phyloP scores from a whole-genome alignment of 2,888 invertebrate species.

The Eurois occulta region DNA sequence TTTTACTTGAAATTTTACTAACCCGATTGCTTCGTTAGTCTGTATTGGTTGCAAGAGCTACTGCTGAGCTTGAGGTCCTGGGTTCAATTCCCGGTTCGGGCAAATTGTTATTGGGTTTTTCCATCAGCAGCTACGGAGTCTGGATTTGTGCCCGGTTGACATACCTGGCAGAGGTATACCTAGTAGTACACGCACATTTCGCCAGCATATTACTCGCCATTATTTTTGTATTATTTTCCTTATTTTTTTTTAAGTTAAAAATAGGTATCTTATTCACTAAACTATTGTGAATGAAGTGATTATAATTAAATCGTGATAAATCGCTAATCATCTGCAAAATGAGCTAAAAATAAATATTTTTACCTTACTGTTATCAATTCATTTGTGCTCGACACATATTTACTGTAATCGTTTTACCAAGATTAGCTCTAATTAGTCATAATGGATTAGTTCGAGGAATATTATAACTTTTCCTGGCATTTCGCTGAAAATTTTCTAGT shows the following conservation, averaged over 20 bases:
- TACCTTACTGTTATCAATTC: conserved; percentile 8
- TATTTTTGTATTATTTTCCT: not conserved
- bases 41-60: too few species aligned
- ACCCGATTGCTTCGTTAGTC: too few species aligned
- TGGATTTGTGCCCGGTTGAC: too few species aligned
- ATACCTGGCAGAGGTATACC: too few species aligned
- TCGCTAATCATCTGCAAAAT: not conserved
- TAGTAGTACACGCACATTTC: too few species aligned
- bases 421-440: not conserved
- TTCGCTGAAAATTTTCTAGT: not conserved
- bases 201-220: not conserved
- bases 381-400: not conserved
- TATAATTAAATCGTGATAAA: conserved; percentile 2
- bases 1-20: too few species aligned
- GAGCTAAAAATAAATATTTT: conserved; percentile 4
- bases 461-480: not conserved
- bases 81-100: too few species aligned
- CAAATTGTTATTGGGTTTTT: too few species aligned
- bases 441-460: not conserved
- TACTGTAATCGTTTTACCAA: not conserved
- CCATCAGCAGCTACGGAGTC: too few species aligned
- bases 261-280: not conserved
- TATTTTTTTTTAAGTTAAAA: not conserved
- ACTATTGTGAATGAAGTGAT: not conserved
- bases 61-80: too few species aligned